These are phyloP conservation scores for Branchellion lobata DNA, from an alignment of 2,888 invertebrate genomes.

Conservation along the genomic window DNA sequence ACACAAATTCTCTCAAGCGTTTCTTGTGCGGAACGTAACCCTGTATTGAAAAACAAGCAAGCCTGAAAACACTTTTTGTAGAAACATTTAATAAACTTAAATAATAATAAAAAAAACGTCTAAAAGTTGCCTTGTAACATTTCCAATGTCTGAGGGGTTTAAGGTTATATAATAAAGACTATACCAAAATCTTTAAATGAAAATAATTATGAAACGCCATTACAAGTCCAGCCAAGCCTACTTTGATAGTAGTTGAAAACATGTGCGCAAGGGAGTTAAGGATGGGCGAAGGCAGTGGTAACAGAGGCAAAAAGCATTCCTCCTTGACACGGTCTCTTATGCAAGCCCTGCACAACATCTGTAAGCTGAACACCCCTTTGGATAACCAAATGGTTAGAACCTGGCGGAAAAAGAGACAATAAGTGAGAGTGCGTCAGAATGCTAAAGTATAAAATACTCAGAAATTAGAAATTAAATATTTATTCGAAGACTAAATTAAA, in stretches of 20 bases:
- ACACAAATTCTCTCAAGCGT: conserved; percentile 86
- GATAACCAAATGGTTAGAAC: conserved; percentile 90
- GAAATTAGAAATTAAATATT: too few species aligned
- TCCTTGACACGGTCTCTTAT: conserved; percentile 63
- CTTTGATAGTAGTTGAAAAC: conserved; percentile 80
- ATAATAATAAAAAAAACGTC: background rate
- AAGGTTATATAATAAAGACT: too few species aligned
- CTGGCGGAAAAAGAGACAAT: too few species aligned
- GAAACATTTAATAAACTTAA: background rate
- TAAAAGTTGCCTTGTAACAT: background rate
- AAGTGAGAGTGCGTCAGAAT: too few species aligned
- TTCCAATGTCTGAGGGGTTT: too few species aligned
- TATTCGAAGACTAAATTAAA: too few species aligned
- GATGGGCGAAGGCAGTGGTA: conserved; percentile 84
- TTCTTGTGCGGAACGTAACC: conserved; percentile 89
- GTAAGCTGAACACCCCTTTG: conserved; percentile 80
- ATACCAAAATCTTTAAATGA: too few species aligned
- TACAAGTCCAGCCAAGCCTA: too few species aligned
- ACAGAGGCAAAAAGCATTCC: conserved; percentile 73
- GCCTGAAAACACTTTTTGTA: background rate
- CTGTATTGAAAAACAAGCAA: conserved; percentile 65
- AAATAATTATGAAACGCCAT: too few species aligned
- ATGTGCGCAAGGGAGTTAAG: conserved; percentile 55
- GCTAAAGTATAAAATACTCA: too few species aligned
- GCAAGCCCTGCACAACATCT: conserved; percentile 78